phyloP scores from a whole-genome alignment of 1,140 invertebrate species.

The Limonius californicus region DNA sequence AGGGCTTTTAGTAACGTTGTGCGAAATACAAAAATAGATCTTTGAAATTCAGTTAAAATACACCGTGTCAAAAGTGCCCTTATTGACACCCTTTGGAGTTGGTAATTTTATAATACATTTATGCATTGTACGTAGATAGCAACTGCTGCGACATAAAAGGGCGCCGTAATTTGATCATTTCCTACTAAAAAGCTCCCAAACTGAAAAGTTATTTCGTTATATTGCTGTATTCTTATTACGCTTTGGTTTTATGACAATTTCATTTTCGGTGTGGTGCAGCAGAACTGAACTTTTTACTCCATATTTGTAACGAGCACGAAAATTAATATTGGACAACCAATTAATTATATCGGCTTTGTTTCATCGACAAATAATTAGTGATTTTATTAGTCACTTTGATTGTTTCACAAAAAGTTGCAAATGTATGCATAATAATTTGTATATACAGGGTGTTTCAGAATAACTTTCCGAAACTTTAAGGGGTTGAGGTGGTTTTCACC shows the following conservation, averaged over 20 bases:
- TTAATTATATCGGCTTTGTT: no score
- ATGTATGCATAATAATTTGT: no score
- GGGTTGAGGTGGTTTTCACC: no score
- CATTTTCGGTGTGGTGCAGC: no score
- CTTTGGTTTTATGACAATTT: not conserved
- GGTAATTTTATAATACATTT: conserved; percentile 40
- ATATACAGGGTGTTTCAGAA: no score
- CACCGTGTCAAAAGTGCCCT: conserved; percentile 34
- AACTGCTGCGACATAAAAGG: conserved; percentile 33
- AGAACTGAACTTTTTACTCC: no score
- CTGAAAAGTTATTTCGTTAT: conserved; percentile 26
- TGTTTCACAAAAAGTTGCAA: no score
- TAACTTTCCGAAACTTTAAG: no score
- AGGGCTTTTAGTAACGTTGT: conserved; percentile 26
- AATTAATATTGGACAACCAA: no score
- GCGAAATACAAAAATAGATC: conserved; percentile 29
- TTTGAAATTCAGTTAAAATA: conserved; percentile 30
- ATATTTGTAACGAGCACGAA: no score
- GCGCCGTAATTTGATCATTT: conserved; percentile 34
- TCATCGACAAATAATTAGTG: no score
- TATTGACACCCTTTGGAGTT: conserved; percentile 33
- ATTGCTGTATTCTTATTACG: not conserved
- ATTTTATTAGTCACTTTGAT: no score
- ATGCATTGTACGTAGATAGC: conserved; percentile 37
- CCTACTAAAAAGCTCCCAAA: conserved; percentile 37